Evolutionary conservation across 2,113 vertebrate species (phyloP).

Genomic region (Amphiprion ocellaris): DNA sequence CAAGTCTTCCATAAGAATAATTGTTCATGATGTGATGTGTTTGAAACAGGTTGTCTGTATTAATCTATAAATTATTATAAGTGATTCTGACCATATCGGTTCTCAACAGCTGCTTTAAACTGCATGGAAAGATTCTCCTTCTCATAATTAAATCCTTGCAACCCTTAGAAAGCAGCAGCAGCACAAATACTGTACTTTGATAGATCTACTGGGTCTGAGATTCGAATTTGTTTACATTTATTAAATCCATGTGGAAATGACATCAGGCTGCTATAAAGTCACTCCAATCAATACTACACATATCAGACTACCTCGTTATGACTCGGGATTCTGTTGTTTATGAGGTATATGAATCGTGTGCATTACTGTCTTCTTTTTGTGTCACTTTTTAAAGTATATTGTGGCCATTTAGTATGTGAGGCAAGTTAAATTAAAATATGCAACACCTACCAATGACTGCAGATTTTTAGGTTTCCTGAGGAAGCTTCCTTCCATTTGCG

Average conservation of each 20-base stretch:
- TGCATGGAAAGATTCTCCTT: not conserved
- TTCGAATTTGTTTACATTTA: not conserved
- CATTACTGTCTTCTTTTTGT: not conserved
- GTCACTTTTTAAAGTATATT: not conserved
- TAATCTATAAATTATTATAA: not conserved
- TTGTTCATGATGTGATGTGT: not conserved
- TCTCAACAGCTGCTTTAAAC: conserved; percentile 6
- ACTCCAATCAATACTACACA: not conserved
- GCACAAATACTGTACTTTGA: not conserved
- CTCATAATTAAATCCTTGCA: conserved; percentile 9
- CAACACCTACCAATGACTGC: too few relatives aligned
- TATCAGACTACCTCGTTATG: not conserved
- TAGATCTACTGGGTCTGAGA: not conserved
- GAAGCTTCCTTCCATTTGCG: not conserved
- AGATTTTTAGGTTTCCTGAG: too few relatives aligned
- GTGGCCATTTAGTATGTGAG: too few relatives aligned
- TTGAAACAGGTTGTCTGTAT: not conserved
- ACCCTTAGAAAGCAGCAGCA: not conserved
- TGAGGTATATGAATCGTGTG: not conserved
- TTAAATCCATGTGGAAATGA: not conserved
- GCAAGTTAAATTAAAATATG: too few relatives aligned
- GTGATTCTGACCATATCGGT: not conserved
- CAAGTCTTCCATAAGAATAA: too few relatives aligned
- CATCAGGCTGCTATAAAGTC: not conserved
- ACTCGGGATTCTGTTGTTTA: not conserved